Percentiles rank a stretch among this genome's conserved stretches.
These are phyloP conservation scores for Orchestes rusci DNA, from an alignment of 2,888 invertebrate genomes.

Conservation along the genomic window DNA sequence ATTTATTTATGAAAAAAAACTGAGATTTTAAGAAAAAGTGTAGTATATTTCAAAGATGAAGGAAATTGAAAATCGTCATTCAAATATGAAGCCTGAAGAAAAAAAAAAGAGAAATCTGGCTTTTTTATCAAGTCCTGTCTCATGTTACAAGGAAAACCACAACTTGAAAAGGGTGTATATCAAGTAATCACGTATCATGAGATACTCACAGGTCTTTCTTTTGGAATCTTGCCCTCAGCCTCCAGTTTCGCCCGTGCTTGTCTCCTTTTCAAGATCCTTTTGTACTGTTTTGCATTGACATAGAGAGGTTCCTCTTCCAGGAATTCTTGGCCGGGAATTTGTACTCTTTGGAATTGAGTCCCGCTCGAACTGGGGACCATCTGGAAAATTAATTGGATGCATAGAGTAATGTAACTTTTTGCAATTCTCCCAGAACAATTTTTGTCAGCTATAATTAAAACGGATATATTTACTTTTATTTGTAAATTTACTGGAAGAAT, in stretches of 20 bases:
- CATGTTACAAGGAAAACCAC: too few species aligned
- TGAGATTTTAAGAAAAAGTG: too few species aligned
- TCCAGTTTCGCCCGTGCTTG: constrained; percentile 93
- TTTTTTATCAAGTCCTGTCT: too few species aligned
- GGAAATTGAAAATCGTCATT: too few species aligned
- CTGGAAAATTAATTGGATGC: constrained; percentile 37
- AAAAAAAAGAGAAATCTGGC: too few species aligned
- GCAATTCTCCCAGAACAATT: background rate
- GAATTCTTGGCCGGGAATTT: constrained; percentile 55
- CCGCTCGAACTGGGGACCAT: constrained; percentile 51
- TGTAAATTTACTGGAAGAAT: too few species aligned
- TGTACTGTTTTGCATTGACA: constrained; percentile 97
- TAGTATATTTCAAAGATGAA: too few species aligned
- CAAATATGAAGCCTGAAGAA: too few species aligned
- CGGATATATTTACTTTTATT: too few species aligned
- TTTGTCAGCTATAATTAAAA: background rate
- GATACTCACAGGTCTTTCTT: constrained; percentile 75
- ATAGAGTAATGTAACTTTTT: background rate
- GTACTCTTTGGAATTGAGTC: constrained; percentile 52
- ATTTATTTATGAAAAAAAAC: too few species aligned
- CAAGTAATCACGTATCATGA: background rate
- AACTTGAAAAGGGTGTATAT: background rate
- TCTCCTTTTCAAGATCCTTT: constrained; percentile 87
- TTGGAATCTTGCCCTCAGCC: constrained; percentile 91
- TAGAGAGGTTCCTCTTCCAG: constrained; percentile 93